A percentile compares a stretch with the other conserved stretches of the same genome.
Evolutionary conservation across 2,888 invertebrate species (phyloP).

Genomic region (Branchipolynoe longqiensis): DNA sequence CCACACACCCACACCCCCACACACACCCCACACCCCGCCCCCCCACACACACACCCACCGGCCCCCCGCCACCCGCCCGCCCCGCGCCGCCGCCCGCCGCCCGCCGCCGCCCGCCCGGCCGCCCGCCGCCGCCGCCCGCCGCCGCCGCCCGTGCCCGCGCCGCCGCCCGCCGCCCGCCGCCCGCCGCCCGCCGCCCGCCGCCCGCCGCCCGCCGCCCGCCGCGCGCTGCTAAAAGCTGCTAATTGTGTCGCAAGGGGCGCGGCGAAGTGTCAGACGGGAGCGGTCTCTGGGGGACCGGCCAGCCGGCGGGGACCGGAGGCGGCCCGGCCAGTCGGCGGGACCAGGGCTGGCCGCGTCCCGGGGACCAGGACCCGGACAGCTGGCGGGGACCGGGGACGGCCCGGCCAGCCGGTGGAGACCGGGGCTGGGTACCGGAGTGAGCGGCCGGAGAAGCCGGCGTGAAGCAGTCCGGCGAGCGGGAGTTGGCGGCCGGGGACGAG

Average conservation of each 20-base stretch:
- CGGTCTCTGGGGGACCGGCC: constrained; percentile 24
- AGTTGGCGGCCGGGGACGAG: neutral
- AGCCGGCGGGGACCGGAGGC: constrained; percentile 11
- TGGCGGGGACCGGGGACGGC: neutral
- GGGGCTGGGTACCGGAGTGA: too few relatives aligned
- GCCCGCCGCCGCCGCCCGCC: neutral
- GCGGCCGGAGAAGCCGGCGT: neutral
- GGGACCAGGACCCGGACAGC: constrained; percentile 32
- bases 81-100: neutral
- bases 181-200: too few relatives aligned
- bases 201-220: too few relatives aligned
- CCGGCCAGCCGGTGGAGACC: neutral
- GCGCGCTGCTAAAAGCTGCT: too few relatives aligned
- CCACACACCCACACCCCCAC: neutral
- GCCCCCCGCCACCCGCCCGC: neutral
- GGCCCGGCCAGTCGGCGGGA: neutral
- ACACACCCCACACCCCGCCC: neutral
- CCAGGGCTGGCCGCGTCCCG: neutral
- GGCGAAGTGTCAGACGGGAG: neutral
- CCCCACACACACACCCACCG: neutral
- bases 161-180: neutral
- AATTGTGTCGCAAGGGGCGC: constrained; percentile 4
- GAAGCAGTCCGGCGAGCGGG: neutral
- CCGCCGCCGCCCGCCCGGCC: neutral
- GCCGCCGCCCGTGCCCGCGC: neutral